These are phyloP conservation scores for Cephalopholis sonnerati DNA, from an alignment of 2,113 vertebrate species.

Conservation along the genomic window DNA sequence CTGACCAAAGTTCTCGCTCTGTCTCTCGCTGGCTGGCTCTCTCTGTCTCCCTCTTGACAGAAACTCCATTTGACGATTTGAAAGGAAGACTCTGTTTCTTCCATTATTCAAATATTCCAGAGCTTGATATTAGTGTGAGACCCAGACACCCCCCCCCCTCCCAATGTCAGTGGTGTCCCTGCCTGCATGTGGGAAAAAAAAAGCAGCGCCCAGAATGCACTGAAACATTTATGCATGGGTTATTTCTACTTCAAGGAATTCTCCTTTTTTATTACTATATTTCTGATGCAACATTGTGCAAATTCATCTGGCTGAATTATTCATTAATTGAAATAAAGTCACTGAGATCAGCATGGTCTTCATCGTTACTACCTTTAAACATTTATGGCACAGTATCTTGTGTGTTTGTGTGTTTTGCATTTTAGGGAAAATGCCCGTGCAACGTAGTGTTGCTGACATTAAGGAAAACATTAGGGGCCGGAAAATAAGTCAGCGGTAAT, in stretches of 20 bases:
- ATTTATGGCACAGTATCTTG: constrained; percentile 44
- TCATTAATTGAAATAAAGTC: constrained; percentile 79
- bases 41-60: constrained; percentile 76
- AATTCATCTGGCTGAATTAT: constrained; percentile 81
- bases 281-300: constrained; percentile 84
- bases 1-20: constrained; percentile 81
- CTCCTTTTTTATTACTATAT: constrained; percentile 78
- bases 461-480: constrained; percentile 46
- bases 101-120: constrained; percentile 86
- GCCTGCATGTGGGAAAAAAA: constrained; percentile 44
- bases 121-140: constrained; percentile 78
- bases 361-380: constrained; percentile 46
- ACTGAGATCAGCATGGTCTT: constrained; percentile 49
- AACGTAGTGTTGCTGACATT: constrained; percentile 38
- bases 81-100: constrained; percentile 81
- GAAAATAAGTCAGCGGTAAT: constrained; percentile 59
- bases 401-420: constrained; percentile 45
- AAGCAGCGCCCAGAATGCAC: constrained; percentile 64
- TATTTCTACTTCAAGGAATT: constrained; percentile 83
- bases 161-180: constrained; percentile 57
- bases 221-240: constrained; percentile 82
- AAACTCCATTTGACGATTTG: constrained; percentile 84
- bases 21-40: constrained; percentile 58
- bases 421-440: constrained; percentile 38
- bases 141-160: constrained; percentile 52